Base-by-base conservation (phyloP, 2,888 invertebrate species). In the Agrochola macilenta region DNA sequence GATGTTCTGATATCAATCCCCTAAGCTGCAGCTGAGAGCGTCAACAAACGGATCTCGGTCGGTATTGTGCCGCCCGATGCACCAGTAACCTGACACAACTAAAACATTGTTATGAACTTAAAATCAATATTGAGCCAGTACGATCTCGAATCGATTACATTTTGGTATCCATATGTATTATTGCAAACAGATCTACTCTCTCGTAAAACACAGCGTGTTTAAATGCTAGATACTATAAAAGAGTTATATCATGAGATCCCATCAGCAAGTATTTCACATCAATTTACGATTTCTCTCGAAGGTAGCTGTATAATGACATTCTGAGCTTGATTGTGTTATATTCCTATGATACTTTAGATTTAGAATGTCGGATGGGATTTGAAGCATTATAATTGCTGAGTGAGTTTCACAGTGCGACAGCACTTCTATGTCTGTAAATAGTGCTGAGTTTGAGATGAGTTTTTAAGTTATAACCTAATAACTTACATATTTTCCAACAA, bases 271-370 rank as follows among this genome's bases (percentile, higher is more conserved):
- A 72, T 69, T 81, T 83, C 81, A 78, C 81, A 64, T 69, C 83
- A 83, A 78, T 78, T 72, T 83, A 64, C 49, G 79, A 83, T 83
- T 72, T 78, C 79, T 78, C 83, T 81, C 64, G 58, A 52, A 61
- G 43, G 66, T 71, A 63, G 43, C 54, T 46, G 46, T 61, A 57
- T 49, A 74, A 74, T 66, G n/a, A 17, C 43, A 63, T 68, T 75
- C 54, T 61, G 14, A 57, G 54, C 57, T 64, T 80, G 35, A 69
- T 64, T 80, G 63, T 80, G 43, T 69, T 65, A 54, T 65, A 63
- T 60, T 76, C 35, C 17, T 58, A 30, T 43, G 54, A 75, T 39
- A 7, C 20, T 49, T 54, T 39, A 26, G 17, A 82, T 57, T 63
- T 23, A 46, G 30, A 69, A 69, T 76, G 17, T 43, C 14, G 76